phyloP scores from a whole-genome alignment of 2,797 vertebrate genomes.

The Agapornis canus region DNA sequence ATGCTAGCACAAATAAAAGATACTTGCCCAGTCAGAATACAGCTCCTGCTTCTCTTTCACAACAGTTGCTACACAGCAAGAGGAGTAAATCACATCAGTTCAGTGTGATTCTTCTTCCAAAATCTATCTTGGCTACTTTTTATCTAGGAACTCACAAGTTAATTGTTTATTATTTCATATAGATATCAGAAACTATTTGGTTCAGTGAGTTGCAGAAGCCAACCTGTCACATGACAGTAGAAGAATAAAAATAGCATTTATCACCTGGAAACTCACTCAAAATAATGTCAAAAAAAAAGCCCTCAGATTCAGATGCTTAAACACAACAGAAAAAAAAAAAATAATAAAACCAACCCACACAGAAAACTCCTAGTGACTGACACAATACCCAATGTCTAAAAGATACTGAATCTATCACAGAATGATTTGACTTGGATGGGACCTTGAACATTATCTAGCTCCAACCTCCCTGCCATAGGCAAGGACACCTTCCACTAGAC shows the following conservation, averaged over 20 bases:
- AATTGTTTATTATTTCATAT: neutral
- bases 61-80: neutral
- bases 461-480: neutral
- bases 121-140: neutral
- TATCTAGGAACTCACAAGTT: neutral
- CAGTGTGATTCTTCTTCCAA: neutral
- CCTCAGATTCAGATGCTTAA: neutral
- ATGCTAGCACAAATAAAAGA: neutral
- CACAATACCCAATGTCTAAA: neutral
- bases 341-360: accelerated
- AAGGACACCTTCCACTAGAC: neutral
- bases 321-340: neutral
- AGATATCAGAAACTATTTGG: neutral
- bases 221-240: neutral
- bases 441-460: neutral
- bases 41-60: neutral
- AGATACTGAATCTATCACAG: neutral
- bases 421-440: neutral
- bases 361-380: neutral
- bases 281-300: neutral
- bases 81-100: neutral
- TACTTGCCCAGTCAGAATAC: neutral
- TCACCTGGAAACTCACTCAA: neutral
- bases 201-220: neutral
- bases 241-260: neutral